Percentiles rank a stretch among this genome's conserved stretches.
phyloP scores from a whole-genome alignment of 2,888 invertebrate genomes.

The Portevinia maculata region DNA sequence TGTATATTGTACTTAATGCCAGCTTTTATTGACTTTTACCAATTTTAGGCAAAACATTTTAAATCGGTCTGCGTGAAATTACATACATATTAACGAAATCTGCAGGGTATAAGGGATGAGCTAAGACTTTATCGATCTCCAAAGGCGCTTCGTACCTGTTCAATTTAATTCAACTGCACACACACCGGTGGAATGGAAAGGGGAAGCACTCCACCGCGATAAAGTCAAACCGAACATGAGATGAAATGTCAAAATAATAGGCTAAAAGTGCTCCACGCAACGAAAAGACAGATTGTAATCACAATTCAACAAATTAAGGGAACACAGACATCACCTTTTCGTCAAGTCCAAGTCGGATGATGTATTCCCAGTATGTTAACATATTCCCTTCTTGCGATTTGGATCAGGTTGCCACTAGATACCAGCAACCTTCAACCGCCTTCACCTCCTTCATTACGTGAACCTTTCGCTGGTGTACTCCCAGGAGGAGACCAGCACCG shows the following conservation, averaged over 20 bases:
- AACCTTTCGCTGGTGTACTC: slow-evolving; percentile 56
- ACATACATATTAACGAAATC: no score
- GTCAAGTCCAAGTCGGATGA: slow-evolving; percentile 44
- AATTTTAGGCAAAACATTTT: no score
- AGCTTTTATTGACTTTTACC: no score
- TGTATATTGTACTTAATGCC: no score
- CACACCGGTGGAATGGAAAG: slow-evolving; percentile 1
- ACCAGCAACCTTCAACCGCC: slow-evolving; percentile 44
- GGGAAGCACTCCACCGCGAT: slow-evolving; percentile 44
- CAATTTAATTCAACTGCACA: not conserved
- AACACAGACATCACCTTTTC: slow-evolving; percentile 78
- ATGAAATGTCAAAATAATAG: slow-evolving; percentile 75
- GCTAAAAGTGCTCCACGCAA: slow-evolving; percentile 74
- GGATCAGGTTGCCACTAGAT: slow-evolving; percentile 45
- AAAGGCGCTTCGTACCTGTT: no score
- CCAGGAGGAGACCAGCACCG: slow-evolving; percentile 55
- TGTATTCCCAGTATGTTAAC: slow-evolving; percentile 70
- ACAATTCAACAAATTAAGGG: slow-evolving; percentile 78
- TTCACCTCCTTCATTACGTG: slow-evolving; percentile 59
- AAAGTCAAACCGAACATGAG: slow-evolving; percentile 65
- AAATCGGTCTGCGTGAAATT: no score
- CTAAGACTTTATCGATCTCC: no score
- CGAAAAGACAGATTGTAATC: slow-evolving; percentile 77
- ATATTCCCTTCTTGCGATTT: slow-evolving; percentile 63
- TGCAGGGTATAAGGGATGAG: not conserved